Conservation (phyloP, 2,113 vertebrate genomes). For the Tupaia chinensis region DNA sequence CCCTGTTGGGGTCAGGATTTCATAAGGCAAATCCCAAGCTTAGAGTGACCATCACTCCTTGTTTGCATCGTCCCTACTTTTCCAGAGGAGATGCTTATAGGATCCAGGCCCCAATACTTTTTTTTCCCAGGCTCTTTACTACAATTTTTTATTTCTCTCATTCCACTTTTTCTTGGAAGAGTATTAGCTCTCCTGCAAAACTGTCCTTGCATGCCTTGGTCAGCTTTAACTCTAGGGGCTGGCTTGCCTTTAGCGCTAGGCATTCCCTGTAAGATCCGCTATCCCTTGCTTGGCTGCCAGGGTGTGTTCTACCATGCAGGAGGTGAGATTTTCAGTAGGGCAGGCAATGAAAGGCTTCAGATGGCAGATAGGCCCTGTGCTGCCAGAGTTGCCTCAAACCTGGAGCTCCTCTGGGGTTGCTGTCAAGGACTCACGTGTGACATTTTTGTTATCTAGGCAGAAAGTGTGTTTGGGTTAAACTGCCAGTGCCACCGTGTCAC, state of each 20-base stretch:
- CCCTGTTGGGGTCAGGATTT: neutral
- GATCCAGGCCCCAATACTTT: too few species aligned
- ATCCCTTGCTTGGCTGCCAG: slow-evolving; percentile 41
- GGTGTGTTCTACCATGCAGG: neutral
- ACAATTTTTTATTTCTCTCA: neutral
- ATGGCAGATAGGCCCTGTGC: neutral
- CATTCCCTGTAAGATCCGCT: neutral
- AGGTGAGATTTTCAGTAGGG: neutral
- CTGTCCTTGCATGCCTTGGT: neutral
- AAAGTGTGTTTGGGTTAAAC: slow-evolving; percentile 76
- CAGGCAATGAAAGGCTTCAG: slow-evolving; percentile 49
- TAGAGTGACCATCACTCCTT: accelerated
- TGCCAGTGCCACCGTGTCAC: slow-evolving; percentile 68
- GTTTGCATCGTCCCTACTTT: neutral
- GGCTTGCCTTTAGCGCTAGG: neutral
- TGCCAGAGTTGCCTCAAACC: neutral
- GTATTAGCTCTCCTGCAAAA: neutral
- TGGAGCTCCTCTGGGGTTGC: slow-evolving; percentile 31
- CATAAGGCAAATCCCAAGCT: neutral
- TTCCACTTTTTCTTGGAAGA: neutral
- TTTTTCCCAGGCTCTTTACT: neutral
- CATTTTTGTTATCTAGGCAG: slow-evolving; percentile 78
- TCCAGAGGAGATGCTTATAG: neutral
- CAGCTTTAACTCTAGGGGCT: slow-evolving; percentile 49
- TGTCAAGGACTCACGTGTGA: slow-evolving; percentile 53